Conservation (phyloP, 2,888 invertebrate genomes). For the Heteropelma amictum region DNA sequence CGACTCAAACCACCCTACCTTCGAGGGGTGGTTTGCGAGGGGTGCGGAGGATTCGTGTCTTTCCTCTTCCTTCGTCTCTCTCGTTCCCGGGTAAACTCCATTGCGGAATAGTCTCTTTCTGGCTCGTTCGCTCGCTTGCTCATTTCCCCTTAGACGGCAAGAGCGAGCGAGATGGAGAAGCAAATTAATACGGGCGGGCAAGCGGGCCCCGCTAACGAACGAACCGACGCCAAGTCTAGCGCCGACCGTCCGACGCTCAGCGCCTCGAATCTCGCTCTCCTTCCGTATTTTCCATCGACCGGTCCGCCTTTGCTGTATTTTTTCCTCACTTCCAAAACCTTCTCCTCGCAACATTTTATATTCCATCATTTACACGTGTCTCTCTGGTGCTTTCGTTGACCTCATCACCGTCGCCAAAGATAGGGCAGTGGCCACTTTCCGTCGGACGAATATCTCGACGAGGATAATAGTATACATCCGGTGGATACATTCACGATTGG, state of each 20-base stretch:
- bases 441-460: neutral
- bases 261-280: conserved; percentile 53
- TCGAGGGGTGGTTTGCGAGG: conserved; percentile 56
- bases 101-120: conserved; percentile 15
- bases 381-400: conserved; percentile 2
- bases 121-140: conserved; percentile 48
- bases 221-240: conserved; percentile 76
- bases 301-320: conserved; percentile 13
- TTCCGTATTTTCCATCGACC: conserved; percentile 58
- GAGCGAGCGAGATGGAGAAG: conserved; percentile 69
- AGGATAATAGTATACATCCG: neutral
- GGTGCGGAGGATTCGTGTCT: conserved; percentile 44
- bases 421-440: no score
- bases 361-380: conserved; percentile 5
- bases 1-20: conserved; percentile 67
- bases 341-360: conserved; percentile 5
- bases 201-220: conserved; percentile 76
- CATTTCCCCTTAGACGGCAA: conserved; percentile 53
- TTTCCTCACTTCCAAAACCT: neutral
- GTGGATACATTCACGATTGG: neutral
- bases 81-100: conserved; percentile 25
- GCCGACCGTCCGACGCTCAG: conserved; percentile 71
- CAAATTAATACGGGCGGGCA: conserved; percentile 77
- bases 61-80: conserved; percentile 33
- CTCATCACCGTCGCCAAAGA: conserved; percentile 7